Conservation (phyloP, 2,888 invertebrate genomes). For the Stenchaetothrips biformis region DNA sequence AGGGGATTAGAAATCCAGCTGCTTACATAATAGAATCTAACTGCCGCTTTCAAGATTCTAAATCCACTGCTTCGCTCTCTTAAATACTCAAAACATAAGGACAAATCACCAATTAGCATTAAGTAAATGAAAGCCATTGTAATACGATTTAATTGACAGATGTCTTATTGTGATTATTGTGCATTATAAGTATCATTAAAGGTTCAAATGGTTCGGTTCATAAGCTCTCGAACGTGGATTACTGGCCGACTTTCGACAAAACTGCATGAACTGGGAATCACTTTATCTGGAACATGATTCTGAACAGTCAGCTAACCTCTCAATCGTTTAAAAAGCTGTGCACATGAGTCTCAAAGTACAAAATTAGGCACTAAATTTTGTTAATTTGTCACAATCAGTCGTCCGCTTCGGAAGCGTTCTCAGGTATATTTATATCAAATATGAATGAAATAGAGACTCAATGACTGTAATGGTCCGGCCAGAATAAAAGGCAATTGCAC, state of each 20-base stretch:
- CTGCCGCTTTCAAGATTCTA: background rate
- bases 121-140: background rate
- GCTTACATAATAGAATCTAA: background rate
- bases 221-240: too few relatives aligned
- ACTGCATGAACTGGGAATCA: too few relatives aligned
- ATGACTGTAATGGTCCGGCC: background rate
- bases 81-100: too few relatives aligned
- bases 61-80: background rate
- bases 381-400: slow-evolving; percentile 11
- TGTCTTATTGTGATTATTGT: background rate
- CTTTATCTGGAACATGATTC: too few relatives aligned
- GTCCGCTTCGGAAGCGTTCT: background rate
- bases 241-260: too few relatives aligned
- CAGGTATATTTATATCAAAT: slow-evolving; percentile 1
- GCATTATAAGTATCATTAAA: too few relatives aligned
- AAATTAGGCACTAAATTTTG: slow-evolving; percentile 19
- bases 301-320: background rate
- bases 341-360: background rate
- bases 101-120: too few relatives aligned
- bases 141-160: background rate
- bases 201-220: too few relatives aligned
- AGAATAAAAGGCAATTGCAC: too few relatives aligned
- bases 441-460: slow-evolving; percentile 1
- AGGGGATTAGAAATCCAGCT: background rate
- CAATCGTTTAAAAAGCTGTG: background rate